Base-by-base conservation (phyloP, 1,140 invertebrate species). In the Homalodisca vitripennis region DNA sequence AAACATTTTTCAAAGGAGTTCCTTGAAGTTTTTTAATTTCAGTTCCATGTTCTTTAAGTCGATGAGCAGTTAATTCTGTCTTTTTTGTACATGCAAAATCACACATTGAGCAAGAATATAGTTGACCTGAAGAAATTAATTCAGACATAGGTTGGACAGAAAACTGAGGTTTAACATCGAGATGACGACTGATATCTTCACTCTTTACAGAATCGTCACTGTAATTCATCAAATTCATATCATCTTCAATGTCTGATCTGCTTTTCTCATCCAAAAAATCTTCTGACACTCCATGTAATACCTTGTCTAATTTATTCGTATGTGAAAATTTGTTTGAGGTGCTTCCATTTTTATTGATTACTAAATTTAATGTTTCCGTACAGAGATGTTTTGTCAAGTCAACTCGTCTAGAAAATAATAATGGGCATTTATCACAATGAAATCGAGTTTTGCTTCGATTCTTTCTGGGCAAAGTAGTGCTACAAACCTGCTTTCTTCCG, bases 31-130 rank as follows among this genome's bases (percentile, higher is more conserved):
- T 26, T 24, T 20, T 66, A 13, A 13, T 46, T 13, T 47, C 20
- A 32, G 20, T 71, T 12, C 64, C 70, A 41, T 76, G 75, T 62
- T 71, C 72, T 55, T 69, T 76, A 67, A 75, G 76, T 68, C 75
- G 29, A 66, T 75, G 73, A 62, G 74, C 70, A 48, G 72, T 71
- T 55, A 76, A 47, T 68, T 73, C 71, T 13, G 70, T 27, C 22
- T 75, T 55, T 31, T 74, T 55, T 31, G 69, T 32, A 70, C 76
- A 73, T 62, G 69, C 66, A 60, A 69, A 63, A 29, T 74, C 71
- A 70, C 76, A 77, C 17, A 70, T 71, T 31, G 74, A 66, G 68
- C 75, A 77, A 1, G 41, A 6, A 66, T 74, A 75, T 51, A 22
- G n/a, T 24, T 6, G 34, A 1, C n/a, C 22, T n/a, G 29, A 2